These are phyloP conservation scores for Ifrita kowaldi DNA, from an alignment of 2,113 vertebrate genomes.

Conservation along the genomic window DNA sequence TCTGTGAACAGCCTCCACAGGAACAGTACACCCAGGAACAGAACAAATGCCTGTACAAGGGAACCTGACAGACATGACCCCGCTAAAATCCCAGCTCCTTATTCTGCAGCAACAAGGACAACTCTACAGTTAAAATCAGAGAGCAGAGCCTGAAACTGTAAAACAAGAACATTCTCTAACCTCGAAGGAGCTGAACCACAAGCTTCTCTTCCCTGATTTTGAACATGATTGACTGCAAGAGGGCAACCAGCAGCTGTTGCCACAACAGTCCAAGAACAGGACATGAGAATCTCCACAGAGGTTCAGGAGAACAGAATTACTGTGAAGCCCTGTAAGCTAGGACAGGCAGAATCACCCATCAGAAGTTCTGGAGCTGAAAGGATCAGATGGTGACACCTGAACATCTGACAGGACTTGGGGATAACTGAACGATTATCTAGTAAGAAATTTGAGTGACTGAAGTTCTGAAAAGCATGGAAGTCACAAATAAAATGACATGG, in stretches of 20 bases:
- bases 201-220: neutral
- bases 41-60: neutral
- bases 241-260: neutral
- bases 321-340: neutral
- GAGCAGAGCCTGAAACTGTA: neutral
- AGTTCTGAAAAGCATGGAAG: neutral
- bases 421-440: neutral
- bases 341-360: neutral
- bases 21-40: neutral
- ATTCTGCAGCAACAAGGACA: neutral
- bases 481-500: neutral
- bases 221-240: neutral
- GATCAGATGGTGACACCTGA: neutral
- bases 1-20: neutral
- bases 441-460: neutral
- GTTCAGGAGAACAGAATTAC: neutral
- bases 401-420: neutral
- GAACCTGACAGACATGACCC: neutral
- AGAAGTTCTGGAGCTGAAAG: neutral
- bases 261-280: neutral
- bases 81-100: neutral
- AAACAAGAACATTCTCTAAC: neutral
- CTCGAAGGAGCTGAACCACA: neutral
- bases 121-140: neutral
- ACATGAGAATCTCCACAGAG: neutral